Evolutionary conservation across 2,797 vertebrate genomes (phyloP), one percentile per base, ranked within the genome.

Genomic region (Clarias fuscus): DNA sequence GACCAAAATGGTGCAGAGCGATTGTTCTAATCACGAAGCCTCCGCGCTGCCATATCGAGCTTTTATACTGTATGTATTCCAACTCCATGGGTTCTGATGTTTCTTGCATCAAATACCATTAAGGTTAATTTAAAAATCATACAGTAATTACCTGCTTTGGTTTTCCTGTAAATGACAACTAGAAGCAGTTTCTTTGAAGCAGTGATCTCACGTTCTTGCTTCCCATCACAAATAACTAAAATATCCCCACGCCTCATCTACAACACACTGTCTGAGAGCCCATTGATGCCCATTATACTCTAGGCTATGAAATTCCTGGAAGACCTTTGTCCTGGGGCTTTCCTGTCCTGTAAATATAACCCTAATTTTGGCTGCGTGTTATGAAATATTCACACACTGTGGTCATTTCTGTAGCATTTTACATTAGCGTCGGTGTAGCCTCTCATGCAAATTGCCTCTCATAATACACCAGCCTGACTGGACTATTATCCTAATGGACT

Each of bases 401-500:
- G 22, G 58, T 75, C 22, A 79, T 85, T 61, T 80, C 48, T 75
- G 20, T 30, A 43, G 43, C 27, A 43, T 83, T 86, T 78, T 58
- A 37, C 56, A 84, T 84, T 81, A 81, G 64, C 27, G 33, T 43
- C 5, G 4, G 58, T 65, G 53, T 81, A 18, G 64, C 56, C 76
- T 83, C 53, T 17, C 75, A 83, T 70, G 85, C 73, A 86, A 84
- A 84, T 67, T 65, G 75, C 22, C 53, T 70, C 68, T 87, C 71
- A 48, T 83, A 88, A 81, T 86, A 83, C 24, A 80, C 84, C 70
- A 70, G 80, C 76, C 83, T 83, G 80, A 84, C 80, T 88, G 53
- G 75, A 30, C 73, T 43, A 88, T 85, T 86, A 84, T 81, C 73
- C 75, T 85, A 86, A 90, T 88, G 83, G 84, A 71, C 75, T 82